Percentiles rank a stretch among this genome's conserved stretches.
Evolutionary conservation across 2,113 vertebrate genomes (phyloP).

Genomic region (Helogale parvula): DNA sequence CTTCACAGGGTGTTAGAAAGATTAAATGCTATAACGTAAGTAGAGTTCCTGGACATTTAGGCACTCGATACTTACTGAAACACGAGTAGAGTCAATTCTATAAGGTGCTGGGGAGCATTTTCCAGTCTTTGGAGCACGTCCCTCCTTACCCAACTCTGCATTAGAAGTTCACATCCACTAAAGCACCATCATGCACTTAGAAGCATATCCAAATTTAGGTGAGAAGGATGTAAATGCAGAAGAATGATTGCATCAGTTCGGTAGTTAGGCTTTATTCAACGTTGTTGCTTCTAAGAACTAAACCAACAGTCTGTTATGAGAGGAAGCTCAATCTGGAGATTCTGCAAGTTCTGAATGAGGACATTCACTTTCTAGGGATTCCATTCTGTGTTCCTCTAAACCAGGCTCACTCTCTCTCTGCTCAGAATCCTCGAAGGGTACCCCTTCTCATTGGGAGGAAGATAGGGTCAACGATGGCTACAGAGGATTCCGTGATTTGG

Average conservation of each 20-base stretch:
- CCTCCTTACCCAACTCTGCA: not conserved
- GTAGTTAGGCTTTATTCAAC: not conserved
- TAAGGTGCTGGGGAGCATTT: not conserved
- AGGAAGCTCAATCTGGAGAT: not conserved
- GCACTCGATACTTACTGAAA: not conserved
- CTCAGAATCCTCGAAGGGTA: not conserved
- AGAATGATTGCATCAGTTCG: not conserved
- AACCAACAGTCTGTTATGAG: not conserved
- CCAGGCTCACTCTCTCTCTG: accelerated
- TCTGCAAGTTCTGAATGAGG: not conserved
- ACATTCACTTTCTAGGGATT: not conserved
- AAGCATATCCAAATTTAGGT: not conserved
- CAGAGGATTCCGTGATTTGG: not conserved
- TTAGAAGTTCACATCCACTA: not conserved
- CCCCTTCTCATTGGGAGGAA: accelerated
- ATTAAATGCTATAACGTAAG: not conserved
- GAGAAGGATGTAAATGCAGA: not conserved
- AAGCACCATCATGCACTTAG: not conserved
- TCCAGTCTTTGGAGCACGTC: not conserved
- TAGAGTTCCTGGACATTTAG: not conserved
- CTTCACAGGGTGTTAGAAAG: not conserved
- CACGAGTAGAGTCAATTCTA: not conserved
- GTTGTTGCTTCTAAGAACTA: not conserved
- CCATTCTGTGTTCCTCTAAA: not conserved
- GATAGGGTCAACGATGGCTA: not conserved